These are phyloP conservation scores for Actenoides lindsayi DNA, from an alignment of 2,113 vertebrate species.

Conservation along the genomic window DNA sequence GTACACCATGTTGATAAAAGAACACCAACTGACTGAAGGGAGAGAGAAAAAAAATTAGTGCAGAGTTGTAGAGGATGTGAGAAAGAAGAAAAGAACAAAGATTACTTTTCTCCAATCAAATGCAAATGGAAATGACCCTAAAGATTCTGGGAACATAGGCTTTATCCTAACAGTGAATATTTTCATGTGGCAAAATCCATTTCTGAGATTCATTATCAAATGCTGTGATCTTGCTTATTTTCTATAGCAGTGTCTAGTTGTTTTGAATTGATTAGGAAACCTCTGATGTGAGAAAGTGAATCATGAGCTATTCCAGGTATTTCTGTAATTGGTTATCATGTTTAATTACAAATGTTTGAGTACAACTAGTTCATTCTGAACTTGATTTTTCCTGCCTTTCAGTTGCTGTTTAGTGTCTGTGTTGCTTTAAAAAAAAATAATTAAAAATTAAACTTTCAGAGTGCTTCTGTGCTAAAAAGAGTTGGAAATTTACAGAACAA, in stretches of 20 bases:
- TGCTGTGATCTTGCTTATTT: constrained; percentile 81
- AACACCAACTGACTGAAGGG: constrained; percentile 57
- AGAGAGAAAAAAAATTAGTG: background rate
- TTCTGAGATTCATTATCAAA: constrained; percentile 80
- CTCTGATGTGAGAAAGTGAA: constrained; percentile 72
- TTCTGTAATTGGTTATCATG: constrained; percentile 79
- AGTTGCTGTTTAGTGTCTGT: background rate
- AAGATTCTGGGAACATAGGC: constrained; percentile 71
- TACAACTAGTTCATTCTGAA: constrained; percentile 71
- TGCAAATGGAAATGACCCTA: constrained; percentile 79
- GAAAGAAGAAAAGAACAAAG: constrained; percentile 73
- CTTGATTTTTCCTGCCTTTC: constrained; percentile 65
- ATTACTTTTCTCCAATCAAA: constrained; percentile 73
- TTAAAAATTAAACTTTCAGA: background rate
- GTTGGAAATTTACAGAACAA: constrained; percentile 46
- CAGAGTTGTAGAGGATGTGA: constrained; percentile 41
- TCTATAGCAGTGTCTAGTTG: constrained; percentile 69
- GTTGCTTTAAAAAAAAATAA: background rate
- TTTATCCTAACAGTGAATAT: constrained; percentile 77
- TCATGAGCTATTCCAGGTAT: constrained; percentile 75
- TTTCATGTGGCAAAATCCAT: constrained; percentile 79
- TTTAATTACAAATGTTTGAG: constrained; percentile 79
- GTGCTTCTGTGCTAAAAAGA: constrained; percentile 35
- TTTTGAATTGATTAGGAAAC: constrained; percentile 79
- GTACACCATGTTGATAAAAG: constrained; percentile 55